Evolutionary conservation across 2,797 vertebrate species (phyloP).

Genomic region (Fistularia tabacaria): DNA sequence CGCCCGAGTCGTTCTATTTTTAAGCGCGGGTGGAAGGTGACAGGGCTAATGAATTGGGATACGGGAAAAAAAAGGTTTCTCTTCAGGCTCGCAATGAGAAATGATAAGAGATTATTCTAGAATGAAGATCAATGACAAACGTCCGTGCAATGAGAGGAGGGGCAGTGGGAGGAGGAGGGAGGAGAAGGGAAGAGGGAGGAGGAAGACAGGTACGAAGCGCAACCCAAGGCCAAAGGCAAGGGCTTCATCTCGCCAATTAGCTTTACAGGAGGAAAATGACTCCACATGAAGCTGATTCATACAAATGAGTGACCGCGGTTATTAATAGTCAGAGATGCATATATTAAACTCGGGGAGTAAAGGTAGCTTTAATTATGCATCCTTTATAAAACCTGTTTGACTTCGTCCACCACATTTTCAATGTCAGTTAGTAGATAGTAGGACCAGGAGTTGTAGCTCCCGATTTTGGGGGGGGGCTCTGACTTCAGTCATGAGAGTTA

Average conservation of each 20-base stretch:
- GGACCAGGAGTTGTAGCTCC: too few relatives aligned
- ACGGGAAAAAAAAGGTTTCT: constrained; percentile 63
- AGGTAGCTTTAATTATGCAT: constrained; percentile 79
- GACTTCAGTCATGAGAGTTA: too few relatives aligned
- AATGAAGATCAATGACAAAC: constrained; percentile 75
- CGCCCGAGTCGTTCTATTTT: constrained; percentile 71
- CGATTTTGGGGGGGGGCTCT: too few relatives aligned
- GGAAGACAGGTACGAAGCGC: constrained; percentile 41
- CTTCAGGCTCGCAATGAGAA: constrained; percentile 71
- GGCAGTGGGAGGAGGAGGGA: constrained; percentile 35
- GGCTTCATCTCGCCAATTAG: constrained; percentile 68
- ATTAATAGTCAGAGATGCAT: constrained; percentile 74
- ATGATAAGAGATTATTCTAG: constrained; percentile 79
- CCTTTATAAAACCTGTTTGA: constrained; percentile 73
- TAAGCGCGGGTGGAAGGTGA: constrained; percentile 27
- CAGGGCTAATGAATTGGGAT: constrained; percentile 70
- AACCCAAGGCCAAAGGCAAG: constrained; percentile 69
- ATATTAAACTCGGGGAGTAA: constrained; percentile 76
- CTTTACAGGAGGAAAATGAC: constrained; percentile 70
- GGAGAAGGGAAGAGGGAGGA: constrained; percentile 23
- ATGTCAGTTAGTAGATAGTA: too few relatives aligned
- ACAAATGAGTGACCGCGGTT: constrained; percentile 71
- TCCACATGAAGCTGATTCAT: constrained; percentile 70
- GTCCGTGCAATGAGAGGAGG: constrained; percentile 63
- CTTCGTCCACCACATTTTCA: constrained; percentile 19